phyloP scores from a whole-genome alignment of 1,140 invertebrate species.

The Rhysida immarginata region DNA sequence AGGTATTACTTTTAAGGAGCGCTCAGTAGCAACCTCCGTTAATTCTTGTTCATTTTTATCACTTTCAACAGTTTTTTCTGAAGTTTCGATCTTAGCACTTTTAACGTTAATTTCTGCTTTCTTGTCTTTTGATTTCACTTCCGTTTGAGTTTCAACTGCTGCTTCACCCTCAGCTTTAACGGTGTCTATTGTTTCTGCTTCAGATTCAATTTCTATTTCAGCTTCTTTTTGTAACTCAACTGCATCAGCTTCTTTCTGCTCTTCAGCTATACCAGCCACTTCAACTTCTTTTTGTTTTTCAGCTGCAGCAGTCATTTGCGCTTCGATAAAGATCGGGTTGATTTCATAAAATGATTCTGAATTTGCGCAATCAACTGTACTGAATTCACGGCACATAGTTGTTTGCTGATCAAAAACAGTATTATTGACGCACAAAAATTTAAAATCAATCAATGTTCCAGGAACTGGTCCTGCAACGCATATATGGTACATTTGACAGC shows the following conservation, averaged over 20 bases:
- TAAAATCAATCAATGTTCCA: conserved; percentile 23
- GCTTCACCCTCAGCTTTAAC: neutral
- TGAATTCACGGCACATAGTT: conserved; percentile 23
- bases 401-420: conserved; percentile 30
- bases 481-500: conserved; percentile 84
- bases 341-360: neutral
- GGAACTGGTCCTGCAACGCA: conserved; percentile 51
- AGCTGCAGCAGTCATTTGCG: neutral
- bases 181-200: neutral
- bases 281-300: neutral
- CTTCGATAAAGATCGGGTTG: too few relatives aligned
- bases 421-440: conserved; percentile 27
- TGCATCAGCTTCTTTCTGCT: neutral
- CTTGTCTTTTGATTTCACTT: neutral
- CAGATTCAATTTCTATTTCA: neutral
- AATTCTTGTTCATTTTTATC: too few relatives aligned
- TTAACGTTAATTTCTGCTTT: neutral
- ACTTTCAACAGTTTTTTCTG: too few relatives aligned
- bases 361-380: conserved; percentile 22
- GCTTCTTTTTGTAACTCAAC: neutral
- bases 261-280: neutral
- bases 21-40: too few relatives aligned
- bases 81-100: too few relatives aligned
- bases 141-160: neutral
- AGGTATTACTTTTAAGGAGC: too few relatives aligned